These are phyloP conservation scores for Dendroctonus ponderosae DNA, from an alignment of 1,140 invertebrate species.

Conservation along the genomic window DNA sequence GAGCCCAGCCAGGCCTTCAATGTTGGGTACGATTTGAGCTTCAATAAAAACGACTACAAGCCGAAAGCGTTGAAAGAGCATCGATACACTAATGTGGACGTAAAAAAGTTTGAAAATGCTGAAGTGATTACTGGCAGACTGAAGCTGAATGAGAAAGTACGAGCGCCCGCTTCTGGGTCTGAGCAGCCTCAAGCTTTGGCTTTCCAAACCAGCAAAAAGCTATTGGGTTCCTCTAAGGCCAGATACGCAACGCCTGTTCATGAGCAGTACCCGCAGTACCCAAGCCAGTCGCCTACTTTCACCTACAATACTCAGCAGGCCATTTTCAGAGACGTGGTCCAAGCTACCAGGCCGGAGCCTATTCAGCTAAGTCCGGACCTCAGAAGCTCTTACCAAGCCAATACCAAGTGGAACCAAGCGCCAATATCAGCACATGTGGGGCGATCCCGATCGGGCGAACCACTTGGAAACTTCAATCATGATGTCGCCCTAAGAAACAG, in stretches of 20 bases:
- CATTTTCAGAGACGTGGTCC: constrained; percentile 13
- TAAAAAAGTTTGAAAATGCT: constrained; percentile 28
- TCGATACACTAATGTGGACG: not conserved
- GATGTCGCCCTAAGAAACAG: constrained; percentile 17
- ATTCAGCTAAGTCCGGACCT: not conserved
- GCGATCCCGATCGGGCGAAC: not conserved
- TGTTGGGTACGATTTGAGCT: constrained; percentile 21
- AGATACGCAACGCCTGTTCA: not conserved
- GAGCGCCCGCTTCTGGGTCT: constrained; percentile 7
- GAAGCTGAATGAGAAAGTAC: constrained; percentile 28
- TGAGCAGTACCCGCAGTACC: not conserved
- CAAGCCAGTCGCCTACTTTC: constrained; percentile 1
- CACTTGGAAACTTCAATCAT: constrained; percentile 16
- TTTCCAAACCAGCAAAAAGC: not conserved
- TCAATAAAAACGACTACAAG: constrained; percentile 1
- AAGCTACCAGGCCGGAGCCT: constrained; percentile 9
- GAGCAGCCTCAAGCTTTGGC: not conserved
- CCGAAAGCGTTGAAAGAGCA: no score
- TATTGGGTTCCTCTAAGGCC: not conserved
- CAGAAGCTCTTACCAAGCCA: constrained; percentile 3
- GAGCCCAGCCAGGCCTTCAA: constrained; percentile 2
- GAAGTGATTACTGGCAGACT: constrained; percentile 28
- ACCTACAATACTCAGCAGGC: constrained; percentile 18
- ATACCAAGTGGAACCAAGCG: not conserved
- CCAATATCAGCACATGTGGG: not conserved